Evolutionary conservation across 1,140 invertebrate genomes (phyloP).

Genomic region (Holcopasites calliopsidis): DNA sequence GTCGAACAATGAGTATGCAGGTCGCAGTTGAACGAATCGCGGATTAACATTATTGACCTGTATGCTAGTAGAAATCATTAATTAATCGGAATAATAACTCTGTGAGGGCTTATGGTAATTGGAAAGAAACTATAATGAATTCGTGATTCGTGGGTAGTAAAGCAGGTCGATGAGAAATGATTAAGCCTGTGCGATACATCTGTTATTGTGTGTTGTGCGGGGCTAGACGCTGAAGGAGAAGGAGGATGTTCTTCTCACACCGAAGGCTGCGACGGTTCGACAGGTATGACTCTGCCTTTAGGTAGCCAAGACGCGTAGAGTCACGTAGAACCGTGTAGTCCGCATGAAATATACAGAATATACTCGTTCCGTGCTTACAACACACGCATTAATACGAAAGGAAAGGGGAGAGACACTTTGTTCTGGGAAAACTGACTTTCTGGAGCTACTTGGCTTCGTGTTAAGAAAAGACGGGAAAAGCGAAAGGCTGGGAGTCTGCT

Average conservation of each 20-base stretch:
- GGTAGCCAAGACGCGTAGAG: constrained; percentile 71
- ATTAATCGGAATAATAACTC: no score
- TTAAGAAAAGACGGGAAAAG: neutral
- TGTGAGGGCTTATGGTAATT: no score
- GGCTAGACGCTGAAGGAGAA: constrained; percentile 87
- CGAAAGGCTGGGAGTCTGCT: neutral
- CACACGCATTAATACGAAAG: constrained; percentile 48
- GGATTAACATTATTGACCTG: no score
- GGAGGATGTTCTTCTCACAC: constrained; percentile 91
- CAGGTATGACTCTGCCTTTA: constrained; percentile 84
- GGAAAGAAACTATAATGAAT: no score
- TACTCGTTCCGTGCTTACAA: constrained; percentile 60
- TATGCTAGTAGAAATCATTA: no score
- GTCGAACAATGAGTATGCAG: no score
- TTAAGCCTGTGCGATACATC: constrained; percentile 58
- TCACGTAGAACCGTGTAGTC: constrained; percentile 70
- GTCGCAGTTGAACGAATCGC: no score
- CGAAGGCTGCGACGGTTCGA: constrained; percentile 92
- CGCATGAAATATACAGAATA: constrained; percentile 58
- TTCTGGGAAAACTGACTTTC: neutral
- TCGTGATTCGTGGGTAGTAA: constrained; percentile 15
- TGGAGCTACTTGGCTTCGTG: neutral
- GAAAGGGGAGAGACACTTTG: neutral
- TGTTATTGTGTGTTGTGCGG: constrained; percentile 76
- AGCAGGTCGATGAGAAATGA: constrained; percentile 28